A percentile compares a stretch with the other conserved stretches of the same genome.
Evolutionary conservation across 2,113 vertebrate species (phyloP).

Genomic region (Alligator sinensis): DNA sequence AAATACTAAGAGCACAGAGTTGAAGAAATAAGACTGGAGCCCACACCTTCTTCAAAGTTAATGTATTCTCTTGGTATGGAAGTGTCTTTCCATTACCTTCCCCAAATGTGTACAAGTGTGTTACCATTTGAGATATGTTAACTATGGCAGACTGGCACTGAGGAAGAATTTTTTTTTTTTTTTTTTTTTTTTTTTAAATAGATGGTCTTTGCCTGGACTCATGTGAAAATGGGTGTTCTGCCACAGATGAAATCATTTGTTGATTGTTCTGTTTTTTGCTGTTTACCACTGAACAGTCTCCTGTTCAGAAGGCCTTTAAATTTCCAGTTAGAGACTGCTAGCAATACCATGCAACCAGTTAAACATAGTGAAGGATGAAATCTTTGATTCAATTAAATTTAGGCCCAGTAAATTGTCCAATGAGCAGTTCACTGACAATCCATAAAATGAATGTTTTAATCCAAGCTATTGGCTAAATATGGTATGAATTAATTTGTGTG

Average conservation of each 20-base stretch:
- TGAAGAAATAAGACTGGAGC: not conserved
- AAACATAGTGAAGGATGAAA: not conserved
- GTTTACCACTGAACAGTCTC: not conserved
- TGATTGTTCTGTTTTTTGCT: not conserved
- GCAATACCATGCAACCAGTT: not conserved
- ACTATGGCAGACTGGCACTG: not conserved
- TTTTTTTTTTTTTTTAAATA: not conserved
- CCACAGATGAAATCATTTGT: not conserved
- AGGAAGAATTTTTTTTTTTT: not conserved
- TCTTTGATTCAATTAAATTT: not conserved
- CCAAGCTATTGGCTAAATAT: too few relatives aligned
- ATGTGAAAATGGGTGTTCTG: not conserved
- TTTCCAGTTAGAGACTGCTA: not conserved
- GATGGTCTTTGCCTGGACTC: not conserved
- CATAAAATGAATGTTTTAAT: too few relatives aligned
- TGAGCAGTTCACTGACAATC: too few relatives aligned
- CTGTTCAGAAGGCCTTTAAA: not conserved
- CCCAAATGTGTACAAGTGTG: not conserved
- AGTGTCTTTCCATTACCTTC: too few relatives aligned
- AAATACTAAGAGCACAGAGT: too few relatives aligned
- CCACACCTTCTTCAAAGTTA: not conserved
- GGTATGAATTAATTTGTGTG: too few relatives aligned
- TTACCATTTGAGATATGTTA: not conserved
- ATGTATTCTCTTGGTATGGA: not conserved
- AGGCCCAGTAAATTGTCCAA: not conserved